These are phyloP conservation scores for Pogonus chalceus DNA, from an alignment of 1,140 invertebrate species.

Conservation along the genomic window DNA sequence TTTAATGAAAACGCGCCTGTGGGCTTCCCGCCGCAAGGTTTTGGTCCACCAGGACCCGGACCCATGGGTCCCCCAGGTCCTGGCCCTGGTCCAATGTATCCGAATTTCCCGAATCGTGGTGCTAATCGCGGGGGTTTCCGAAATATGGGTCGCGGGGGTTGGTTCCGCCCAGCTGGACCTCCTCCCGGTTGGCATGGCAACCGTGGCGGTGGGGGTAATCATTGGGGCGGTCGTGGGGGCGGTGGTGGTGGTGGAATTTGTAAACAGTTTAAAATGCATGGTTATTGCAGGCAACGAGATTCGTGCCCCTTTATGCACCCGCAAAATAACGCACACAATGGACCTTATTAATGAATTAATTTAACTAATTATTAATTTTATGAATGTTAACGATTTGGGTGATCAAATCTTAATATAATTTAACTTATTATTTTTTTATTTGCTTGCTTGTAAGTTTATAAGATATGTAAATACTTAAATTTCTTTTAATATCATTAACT, in stretches of 20 bases:
- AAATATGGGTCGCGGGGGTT: constrained; percentile 32
- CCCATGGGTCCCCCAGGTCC: constrained; percentile 16
- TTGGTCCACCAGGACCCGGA: constrained; percentile 11
- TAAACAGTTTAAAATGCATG: constrained; percentile 64
- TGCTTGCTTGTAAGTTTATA: background rate
- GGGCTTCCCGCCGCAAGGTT: background rate
- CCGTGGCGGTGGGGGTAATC: constrained; percentile 38
- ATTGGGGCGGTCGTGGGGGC: constrained; percentile 37
- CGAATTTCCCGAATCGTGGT: constrained; percentile 27
- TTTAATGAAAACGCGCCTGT: background rate
- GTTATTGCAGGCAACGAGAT: constrained; percentile 64
- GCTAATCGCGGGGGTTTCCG: constrained; percentile 32
- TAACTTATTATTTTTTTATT: background rate
- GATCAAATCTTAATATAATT: no score
- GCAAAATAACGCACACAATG: constrained; percentile 45
- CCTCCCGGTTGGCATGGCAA: constrained; percentile 39
- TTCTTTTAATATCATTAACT: no score
- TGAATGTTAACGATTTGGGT: no score
- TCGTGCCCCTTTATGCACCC: constrained; percentile 70
- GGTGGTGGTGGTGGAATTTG: constrained; percentile 46
- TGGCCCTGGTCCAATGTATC: constrained; percentile 16
- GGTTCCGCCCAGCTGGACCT: constrained; percentile 40
- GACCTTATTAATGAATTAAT: constrained; percentile 40
- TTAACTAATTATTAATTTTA: no score
- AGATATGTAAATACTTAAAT: no score